Evolutionary conservation across 2,888 invertebrate species (phyloP).

Genomic region (Drosophila yooni): DNA sequence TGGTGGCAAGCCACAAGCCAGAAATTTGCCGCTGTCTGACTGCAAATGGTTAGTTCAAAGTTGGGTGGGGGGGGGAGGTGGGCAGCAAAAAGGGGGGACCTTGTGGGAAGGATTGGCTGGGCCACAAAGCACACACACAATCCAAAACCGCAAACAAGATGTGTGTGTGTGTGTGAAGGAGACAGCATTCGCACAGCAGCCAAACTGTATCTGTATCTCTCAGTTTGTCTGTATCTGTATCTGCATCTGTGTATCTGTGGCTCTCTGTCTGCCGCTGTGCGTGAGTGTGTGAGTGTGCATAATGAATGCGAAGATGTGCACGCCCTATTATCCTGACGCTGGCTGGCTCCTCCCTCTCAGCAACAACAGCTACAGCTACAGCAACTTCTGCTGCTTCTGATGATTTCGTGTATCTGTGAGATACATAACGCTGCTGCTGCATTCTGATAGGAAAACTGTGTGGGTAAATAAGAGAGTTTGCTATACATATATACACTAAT

Average conservation of each 20-base stretch:
- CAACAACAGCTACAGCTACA: conserved; percentile 8
- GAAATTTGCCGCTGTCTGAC: conserved; percentile 75
- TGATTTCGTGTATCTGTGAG: conserved; percentile 70
- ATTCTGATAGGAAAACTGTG: conserved; percentile 58
- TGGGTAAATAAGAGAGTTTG: conserved; percentile 49
- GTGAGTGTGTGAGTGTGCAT: conserved; percentile 63
- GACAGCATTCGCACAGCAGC: conserved; percentile 46
- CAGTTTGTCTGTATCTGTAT: conserved; percentile 50
- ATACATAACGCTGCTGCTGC: conserved; percentile 60
- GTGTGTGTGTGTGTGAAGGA: conserved; percentile 23
- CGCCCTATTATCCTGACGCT: conserved; percentile 83
- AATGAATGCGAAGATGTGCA: conserved; percentile 83
- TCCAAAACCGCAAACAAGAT: conserved; percentile 31
- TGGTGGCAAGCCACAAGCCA: conserved; percentile 61
- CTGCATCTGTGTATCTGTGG: conserved; percentile 47
- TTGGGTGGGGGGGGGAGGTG: not conserved
- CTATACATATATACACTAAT: conserved; percentile 13
- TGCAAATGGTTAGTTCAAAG: conserved; percentile 25
- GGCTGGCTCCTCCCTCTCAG: conserved; percentile 71
- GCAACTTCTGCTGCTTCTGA: conserved; percentile 7
- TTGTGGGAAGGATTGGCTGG: conserved; percentile 25
- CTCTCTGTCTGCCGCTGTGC: conserved; percentile 30
- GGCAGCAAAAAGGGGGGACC: not conserved
- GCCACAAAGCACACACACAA: conserved; percentile 37
- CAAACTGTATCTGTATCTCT: conserved; percentile 58